Base-by-base conservation (phyloP, 2,888 invertebrate genomes). In the Metellina segmentata region DNA sequence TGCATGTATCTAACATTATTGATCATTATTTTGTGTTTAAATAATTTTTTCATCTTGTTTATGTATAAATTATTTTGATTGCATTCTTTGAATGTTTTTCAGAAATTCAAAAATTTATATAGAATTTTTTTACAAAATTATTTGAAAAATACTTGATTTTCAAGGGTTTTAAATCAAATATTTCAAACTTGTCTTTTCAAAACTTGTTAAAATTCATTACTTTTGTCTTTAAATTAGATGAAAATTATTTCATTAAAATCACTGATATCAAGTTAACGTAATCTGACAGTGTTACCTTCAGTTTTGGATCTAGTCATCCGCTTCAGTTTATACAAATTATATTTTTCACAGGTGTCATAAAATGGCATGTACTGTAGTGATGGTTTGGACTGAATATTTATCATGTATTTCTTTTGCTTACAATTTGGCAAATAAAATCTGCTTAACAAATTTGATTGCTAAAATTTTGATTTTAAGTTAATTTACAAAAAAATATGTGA, bases 371-470 rank as follows among this genome's bases (percentile, higher is more conserved):
- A 48, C 13, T 19, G 52, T 83, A 34, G 79, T 69, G 83, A 85
- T 85, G 85, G 85, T 85, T 85, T 85, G 85, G 85, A 77, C 83
- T 83, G 83, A 51, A 83, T 83, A 61, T 78, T 5, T 71, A 71
- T 19, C 6, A 71, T 8, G n/a, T n/a, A 2, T 71, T 71, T 71
- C 4, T 71, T 71, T 19, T 19, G n/a, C 20, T 71, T 71, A 20
- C 20, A 20, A 71, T 71, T 71, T 19, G 20, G n/a, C 8, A 19
- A 71, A 19, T 71, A 20, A 71, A 71, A 8, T 11, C 20, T 19
- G 53, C 61, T 9, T 79, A 34, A 34, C 34, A 75, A 16, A 19
- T 71, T 71, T 71, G 0, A 75, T 34, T 34, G 34, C 34, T 34
- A 4, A 34, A 34, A 34, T 34, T 34, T 4, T 4, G 34, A 34